phyloP scores from a whole-genome alignment of 2,113 vertebrate genomes.

The Dipodomys merriami region DNA sequence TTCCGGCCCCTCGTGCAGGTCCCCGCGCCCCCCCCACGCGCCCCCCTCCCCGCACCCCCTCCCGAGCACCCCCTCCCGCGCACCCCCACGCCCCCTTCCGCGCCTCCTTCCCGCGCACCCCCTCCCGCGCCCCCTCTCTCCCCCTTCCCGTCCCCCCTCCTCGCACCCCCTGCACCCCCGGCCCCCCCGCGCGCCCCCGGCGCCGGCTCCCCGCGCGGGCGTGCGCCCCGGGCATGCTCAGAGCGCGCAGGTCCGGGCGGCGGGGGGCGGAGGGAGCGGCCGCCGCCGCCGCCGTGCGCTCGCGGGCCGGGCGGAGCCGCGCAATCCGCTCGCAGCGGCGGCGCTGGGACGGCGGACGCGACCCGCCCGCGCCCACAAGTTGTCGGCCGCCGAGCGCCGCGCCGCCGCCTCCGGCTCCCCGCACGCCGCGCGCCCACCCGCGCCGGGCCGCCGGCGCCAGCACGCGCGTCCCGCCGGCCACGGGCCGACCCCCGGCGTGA shows the following conservation, averaged over 20 bases:
- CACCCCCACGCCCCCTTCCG: neutral
- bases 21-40: too few relatives aligned
- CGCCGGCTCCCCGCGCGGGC: neutral
- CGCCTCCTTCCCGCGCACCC: too few relatives aligned
- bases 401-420: neutral
- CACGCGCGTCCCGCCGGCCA: slow-evolving; percentile 52
- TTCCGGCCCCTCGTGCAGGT: too few relatives aligned
- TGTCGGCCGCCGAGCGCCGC: slow-evolving; percentile 54
- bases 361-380: slow-evolving; percentile 71
- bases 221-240: slow-evolving; percentile 78
- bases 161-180: neutral
- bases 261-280: slow-evolving; percentile 56
- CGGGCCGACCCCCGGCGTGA: slow-evolving; percentile 86
- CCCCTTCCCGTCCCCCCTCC: too few relatives aligned
- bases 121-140: neutral
- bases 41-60: accelerated
- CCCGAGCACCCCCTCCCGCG: too few relatives aligned
- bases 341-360: slow-evolving; percentile 79
- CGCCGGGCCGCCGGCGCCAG: slow-evolving; percentile 19
- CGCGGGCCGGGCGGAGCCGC: slow-evolving; percentile 89
- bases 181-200: too few relatives aligned
- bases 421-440: slow-evolving; percentile 22
- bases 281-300: slow-evolving; percentile 65
- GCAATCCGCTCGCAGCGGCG: slow-evolving; percentile 80
- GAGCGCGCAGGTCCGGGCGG: slow-evolving; percentile 74